Base-by-base conservation (phyloP, 2,113 vertebrate genomes). In the Psilopogon haemacephalus region DNA sequence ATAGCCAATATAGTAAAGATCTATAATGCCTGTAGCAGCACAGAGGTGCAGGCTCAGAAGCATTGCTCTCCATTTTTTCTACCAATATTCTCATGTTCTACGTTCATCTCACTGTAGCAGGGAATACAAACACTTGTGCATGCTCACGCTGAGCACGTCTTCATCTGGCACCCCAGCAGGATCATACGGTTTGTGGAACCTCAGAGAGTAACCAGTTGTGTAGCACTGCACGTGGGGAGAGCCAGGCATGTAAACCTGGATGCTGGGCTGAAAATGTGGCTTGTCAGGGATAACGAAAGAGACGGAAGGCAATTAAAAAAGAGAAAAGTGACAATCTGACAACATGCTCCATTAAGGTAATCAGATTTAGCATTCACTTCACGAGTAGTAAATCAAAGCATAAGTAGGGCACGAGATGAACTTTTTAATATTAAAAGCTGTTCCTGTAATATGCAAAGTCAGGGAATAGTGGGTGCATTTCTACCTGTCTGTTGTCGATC, bases 241-340 rank as follows among this genome's bases (percentile, higher is more conserved):
- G 3, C 0, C 82, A 84, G 82, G 71, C 84, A 20, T 54, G 84
- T 64, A 60, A 70, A 90, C 56, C 1, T 59, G 86, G 78, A 19
- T 50, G 82, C 0, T 26, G 84, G 84, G 84, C 91, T 92, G 60
- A 52, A 87, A 94, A 74, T 58, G 89, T 4, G 84, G 93, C 82
- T 76, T 83, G 71, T 48, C 56, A 5, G 63, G 78, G 76, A 26
- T 93, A 89, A 95, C 40, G 84, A 67, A 62, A 67, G 56, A 84
- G 94, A 77, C 0, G 4, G 58, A 69, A 95, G 83, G 79, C 85
- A 96, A 91, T 96, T 91, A 84, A 89, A 48, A 48, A 85, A 69
- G 44, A 88, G 84, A 93, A 87, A 96, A 89, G 87, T 72, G 94
- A 95, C 89, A 91, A 86, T 90, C 95, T 94, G 93, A 93, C 94